Evolutionary conservation across 2,113 vertebrate genomes (phyloP).

Genomic region (Hydrochoerus hydrochaeris): DNA sequence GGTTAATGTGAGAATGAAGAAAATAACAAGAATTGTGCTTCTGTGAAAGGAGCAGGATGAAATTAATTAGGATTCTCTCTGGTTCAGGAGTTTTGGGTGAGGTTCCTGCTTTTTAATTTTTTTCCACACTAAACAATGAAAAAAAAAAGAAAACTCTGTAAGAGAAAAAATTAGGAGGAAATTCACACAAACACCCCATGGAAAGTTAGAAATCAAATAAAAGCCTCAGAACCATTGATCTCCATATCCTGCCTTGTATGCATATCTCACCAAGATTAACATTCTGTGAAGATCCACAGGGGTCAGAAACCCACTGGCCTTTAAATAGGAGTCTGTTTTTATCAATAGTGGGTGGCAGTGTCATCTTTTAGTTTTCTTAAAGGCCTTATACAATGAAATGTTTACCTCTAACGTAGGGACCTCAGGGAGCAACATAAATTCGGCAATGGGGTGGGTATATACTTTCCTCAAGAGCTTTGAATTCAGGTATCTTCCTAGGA

Average conservation of each 20-base stretch:
- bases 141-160: background rate
- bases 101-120: background rate
- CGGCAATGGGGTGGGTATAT: background rate
- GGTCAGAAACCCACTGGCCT: background rate
- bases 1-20: background rate
- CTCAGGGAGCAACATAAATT: background rate
- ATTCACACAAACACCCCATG: background rate
- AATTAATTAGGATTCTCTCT: background rate
- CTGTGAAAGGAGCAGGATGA: background rate
- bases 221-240: background rate
- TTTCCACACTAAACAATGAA: background rate
- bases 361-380: background rate
- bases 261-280: background rate
- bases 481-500: background rate
- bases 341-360: background rate
- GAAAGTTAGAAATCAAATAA: background rate
- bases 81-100: background rate
- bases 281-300: background rate
- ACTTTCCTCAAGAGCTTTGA: background rate
- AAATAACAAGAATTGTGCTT: background rate
- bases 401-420: background rate
- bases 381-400: background rate
- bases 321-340: background rate
- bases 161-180: background rate
- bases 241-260: background rate